Evolutionary conservation across 1,140 invertebrate species (phyloP).

Genomic region (Neoseiulus cucumeris): DNA sequence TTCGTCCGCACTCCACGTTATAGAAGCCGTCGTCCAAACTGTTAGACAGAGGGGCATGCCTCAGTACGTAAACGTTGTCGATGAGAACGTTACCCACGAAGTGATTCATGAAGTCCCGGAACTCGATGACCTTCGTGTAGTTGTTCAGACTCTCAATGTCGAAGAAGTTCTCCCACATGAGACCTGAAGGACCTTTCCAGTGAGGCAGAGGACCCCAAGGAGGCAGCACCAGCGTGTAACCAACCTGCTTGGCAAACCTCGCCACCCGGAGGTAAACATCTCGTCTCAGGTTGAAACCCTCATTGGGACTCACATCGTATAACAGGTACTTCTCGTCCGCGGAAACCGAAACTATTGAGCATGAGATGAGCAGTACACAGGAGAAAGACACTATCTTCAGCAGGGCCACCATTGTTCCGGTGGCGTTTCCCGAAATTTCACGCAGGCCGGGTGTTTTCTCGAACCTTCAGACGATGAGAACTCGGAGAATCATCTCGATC

Average conservation of each 20-base stretch:
- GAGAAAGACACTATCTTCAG: too few relatives aligned
- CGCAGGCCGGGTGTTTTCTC: too few relatives aligned
- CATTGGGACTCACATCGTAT: conserved; percentile 78
- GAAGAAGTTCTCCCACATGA: conserved; percentile 67
- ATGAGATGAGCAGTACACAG: too few relatives aligned
- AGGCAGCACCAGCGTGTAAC: conserved; percentile 46
- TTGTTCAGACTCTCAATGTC: conserved; percentile 52
- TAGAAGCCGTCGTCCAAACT: conserved; percentile 49
- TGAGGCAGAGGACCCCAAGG: conserved; percentile 76
- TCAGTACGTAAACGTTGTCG: conserved; percentile 10
- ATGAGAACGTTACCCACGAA: neutral
- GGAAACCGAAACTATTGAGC: neutral
- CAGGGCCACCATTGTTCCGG: too few relatives aligned
- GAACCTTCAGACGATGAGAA: too few relatives aligned
- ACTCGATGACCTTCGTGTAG: conserved; percentile 69
- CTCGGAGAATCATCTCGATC: too few relatives aligned
- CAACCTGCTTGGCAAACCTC: conserved; percentile 46
- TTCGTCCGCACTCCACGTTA: conserved; percentile 50
- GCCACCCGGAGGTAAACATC: conserved; percentile 88
- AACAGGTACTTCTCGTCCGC: conserved; percentile 37
- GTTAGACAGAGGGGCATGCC: conserved; percentile 10
- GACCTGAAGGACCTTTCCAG: conserved; percentile 44
- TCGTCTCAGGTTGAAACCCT: conserved; percentile 87
- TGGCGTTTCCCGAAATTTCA: too few relatives aligned
- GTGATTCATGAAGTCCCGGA: conserved; percentile 48